phyloP scores from a whole-genome alignment of 2,797 vertebrate genomes.

The Neosilurus hyrtlii region DNA sequence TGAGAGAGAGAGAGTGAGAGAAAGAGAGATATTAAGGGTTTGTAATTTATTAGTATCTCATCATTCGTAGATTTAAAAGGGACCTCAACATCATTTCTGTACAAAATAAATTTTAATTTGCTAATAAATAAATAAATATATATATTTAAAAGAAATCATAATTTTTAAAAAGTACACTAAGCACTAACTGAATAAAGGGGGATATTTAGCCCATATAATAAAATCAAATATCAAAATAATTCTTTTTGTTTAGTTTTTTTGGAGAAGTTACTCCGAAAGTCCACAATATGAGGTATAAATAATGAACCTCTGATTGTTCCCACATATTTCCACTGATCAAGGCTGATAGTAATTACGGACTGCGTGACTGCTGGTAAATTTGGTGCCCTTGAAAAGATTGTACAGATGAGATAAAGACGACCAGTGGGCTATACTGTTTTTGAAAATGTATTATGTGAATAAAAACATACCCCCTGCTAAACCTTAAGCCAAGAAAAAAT shows the following conservation, averaged over 20 bases:
- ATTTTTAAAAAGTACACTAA: no score
- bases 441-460: no score
- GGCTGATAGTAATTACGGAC: slow-evolving; percentile 26
- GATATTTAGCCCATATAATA: not conserved
- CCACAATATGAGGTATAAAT: slow-evolving; percentile 9
- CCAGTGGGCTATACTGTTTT: not conserved
- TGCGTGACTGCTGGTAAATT: not conserved
- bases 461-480: not conserved
- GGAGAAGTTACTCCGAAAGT: not conserved
- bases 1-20: no score
- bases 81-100: not conserved
- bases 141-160: no score
- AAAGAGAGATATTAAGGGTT: no score
- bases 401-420: not conserved
- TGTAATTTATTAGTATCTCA: not conserved
- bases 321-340: slow-evolving; percentile 39
- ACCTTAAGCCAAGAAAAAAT: no score
- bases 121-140: no score
- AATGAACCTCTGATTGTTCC: slow-evolving; percentile 26
- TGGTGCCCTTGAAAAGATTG: slow-evolving; percentile 19
- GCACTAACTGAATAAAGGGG: no score
- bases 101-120: not conserved
- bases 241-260: not conserved
- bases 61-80: not conserved
- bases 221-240: slow-evolving; percentile 9